Base-by-base conservation (phyloP, 2,113 vertebrate genomes). In the Carassius gibelio region DNA sequence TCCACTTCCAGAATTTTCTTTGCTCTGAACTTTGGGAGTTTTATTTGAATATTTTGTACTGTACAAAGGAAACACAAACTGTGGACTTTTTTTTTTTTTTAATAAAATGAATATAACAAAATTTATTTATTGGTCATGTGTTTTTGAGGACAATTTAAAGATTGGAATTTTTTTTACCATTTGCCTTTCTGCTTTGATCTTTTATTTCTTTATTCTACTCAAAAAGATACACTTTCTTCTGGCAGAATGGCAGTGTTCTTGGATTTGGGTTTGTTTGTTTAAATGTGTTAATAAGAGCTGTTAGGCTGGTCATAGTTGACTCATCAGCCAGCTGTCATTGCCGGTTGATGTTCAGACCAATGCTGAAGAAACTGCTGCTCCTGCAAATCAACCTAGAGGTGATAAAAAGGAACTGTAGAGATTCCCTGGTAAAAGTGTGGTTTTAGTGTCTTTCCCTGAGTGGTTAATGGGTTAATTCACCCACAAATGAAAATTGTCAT, bases 41-140 rank as follows among this genome's bases (percentile, higher is more conserved):
- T 94, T 92, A 94, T 94, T 95, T 95, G 94, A 88, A 93, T 94
- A 92, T 95, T 95, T 95, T 95, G 94, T 95, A 95, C 93, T 95
- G 93, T 94, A 95, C 90, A 95, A 93, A 94, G 92, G 86, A 94
- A 93, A 94, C 91, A 91, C 91, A 92, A 94, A 94, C 92, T 93
- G 92, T 95, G 93, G 94, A 95, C 93, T 94, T 90, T 92, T 91
- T 92, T 93, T 59, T n/a, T 59, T 59, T 91, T 90, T 91, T 94
- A 95, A 95, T 95, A 95, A 95, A 95, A 95, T 91, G 79, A 92
- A 93, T 92, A 93, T 91, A 90, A 93, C 91, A 90, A 91, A 90
- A 91, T 88, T 66, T 8, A 38, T 48, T 48, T 48, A 48, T 48
- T 45, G 42, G 42, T 45, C 42, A 45, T 45, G 10, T 48, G 57